Percentiles rank a stretch among this genome's conserved stretches.
These are phyloP conservation scores for Rafetus swinhoei DNA, from an alignment of 2,113 vertebrate species.

Conservation along the genomic window DNA sequence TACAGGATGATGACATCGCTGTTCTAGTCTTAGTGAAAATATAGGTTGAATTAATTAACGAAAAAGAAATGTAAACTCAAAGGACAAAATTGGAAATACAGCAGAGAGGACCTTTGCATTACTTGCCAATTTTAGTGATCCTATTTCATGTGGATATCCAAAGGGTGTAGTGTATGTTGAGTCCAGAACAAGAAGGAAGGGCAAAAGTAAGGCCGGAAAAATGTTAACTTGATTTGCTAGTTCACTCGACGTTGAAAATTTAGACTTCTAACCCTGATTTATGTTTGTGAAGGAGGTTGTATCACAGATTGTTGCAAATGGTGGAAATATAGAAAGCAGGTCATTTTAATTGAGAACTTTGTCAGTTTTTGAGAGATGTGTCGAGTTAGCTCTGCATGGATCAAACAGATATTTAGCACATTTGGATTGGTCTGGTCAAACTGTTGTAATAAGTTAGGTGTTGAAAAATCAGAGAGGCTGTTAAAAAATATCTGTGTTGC, in stretches of 20 bases:
- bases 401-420: background rate
- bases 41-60: background rate
- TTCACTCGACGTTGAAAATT: background rate
- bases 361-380: background rate
- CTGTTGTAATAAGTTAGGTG: background rate
- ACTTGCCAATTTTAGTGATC: background rate
- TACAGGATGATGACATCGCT: background rate
- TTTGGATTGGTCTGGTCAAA: background rate
- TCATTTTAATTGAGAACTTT: background rate
- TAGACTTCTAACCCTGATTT: background rate
- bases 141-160: background rate
- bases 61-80: background rate
- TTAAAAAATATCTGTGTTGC: background rate
- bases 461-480: background rate
- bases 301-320: background rate
- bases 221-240: background rate
- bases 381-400: background rate
- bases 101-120: background rate
- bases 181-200: background rate
- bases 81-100: background rate
- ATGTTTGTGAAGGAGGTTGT: background rate
- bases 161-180: background rate
- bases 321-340: background rate
- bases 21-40: background rate
- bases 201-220: background rate